Percentiles rank a stretch among this genome's conserved stretches.
Evolutionary conservation across 1,140 invertebrate species (phyloP).

Genomic region (Heliconius himera): DNA sequence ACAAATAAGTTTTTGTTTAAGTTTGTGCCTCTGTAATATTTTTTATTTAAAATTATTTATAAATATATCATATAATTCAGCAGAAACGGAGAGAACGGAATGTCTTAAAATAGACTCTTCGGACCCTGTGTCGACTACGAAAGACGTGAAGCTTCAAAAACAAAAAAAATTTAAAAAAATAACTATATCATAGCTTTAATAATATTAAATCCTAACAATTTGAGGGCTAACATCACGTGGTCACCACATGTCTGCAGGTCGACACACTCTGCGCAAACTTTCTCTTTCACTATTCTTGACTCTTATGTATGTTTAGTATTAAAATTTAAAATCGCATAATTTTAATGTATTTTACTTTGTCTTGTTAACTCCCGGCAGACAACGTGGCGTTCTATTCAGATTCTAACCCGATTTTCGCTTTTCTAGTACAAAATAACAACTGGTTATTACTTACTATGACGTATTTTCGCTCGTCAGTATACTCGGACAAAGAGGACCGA

Average conservation of each 20-base stretch:
- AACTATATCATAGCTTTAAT: not conserved
- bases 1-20: too few relatives aligned
- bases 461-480: too few relatives aligned
- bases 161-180: too few relatives aligned
- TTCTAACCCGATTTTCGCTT: conserved; percentile 16
- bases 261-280: conserved; percentile 33
- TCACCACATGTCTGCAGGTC: conserved; percentile 32
- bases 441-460: not conserved
- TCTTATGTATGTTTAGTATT: not conserved
- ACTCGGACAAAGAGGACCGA: too few relatives aligned
- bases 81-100: too few relatives aligned
- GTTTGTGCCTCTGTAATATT: too few relatives aligned
- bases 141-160: too few relatives aligned
- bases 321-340: not conserved
- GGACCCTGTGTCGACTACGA: too few relatives aligned
- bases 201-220: not conserved
- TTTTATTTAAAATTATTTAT: too few relatives aligned
- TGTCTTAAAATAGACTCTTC: too few relatives aligned
- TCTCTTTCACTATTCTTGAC: conserved; percentile 11
- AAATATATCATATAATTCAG: too few relatives aligned
- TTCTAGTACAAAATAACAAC: too few relatives aligned
- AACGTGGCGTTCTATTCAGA: conserved; percentile 33
- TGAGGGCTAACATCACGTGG: conserved; percentile 26
- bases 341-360: not conserved
- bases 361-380: conserved; percentile 22